phyloP scores from a whole-genome alignment of 2,113 vertebrate species.

The Hypanus sabinus region DNA sequence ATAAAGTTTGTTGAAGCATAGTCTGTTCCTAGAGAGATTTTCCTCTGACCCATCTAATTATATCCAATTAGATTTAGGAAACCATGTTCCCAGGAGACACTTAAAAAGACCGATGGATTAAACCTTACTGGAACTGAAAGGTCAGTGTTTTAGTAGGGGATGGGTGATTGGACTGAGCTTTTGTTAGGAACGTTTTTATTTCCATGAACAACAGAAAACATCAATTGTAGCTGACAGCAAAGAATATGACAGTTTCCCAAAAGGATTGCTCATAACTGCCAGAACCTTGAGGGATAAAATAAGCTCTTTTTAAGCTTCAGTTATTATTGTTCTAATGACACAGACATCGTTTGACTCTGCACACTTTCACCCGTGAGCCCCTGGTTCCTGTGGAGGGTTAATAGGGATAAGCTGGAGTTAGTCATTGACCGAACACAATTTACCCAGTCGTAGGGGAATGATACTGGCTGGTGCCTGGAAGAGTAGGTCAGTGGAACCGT shows the following conservation, averaged over 20 bases:
- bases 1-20: neutral
- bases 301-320: neutral
- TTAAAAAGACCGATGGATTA: slow-evolving; percentile 6
- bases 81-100: neutral
- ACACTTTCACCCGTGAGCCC: neutral
- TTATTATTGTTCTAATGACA: slow-evolving; percentile 9
- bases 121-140: neutral
- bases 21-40: neutral
- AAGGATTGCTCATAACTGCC: neutral
- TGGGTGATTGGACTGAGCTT: neutral
- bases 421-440: neutral
- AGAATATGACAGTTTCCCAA: slow-evolving; percentile 11
- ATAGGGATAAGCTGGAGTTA: neutral
- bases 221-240: neutral
- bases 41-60: slow-evolving; percentile 20
- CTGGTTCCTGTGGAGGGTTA: neutral
- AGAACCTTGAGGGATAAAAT: neutral
- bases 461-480: neutral
- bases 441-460: neutral
- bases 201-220: neutral
- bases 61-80: slow-evolving; percentile 31
- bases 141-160: neutral
- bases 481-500: neutral
- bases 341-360: neutral
- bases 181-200: neutral